Conservation (phyloP, 2,888 invertebrate genomes). For the Dexiosoma caninum region DNA sequence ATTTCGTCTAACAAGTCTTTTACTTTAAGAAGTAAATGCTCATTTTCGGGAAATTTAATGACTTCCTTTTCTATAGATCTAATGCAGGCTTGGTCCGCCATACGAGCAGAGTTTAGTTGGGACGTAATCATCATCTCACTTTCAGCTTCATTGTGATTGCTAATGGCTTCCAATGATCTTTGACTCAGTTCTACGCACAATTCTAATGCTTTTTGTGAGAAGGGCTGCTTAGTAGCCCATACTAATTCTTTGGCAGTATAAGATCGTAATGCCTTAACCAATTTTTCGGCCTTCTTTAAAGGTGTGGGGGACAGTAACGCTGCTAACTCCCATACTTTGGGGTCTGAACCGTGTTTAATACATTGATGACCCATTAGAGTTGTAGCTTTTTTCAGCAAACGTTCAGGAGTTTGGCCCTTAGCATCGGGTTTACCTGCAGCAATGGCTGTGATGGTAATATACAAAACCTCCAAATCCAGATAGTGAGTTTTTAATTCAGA, state of each 20-base stretch:
- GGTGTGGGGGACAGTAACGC: conserved; percentile 82
- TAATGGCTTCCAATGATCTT: conserved; percentile 79
- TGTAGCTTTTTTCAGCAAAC: conserved; percentile 73
- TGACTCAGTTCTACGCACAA: conserved; percentile 81
- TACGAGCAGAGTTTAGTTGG: conserved; percentile 80
- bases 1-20: conserved; percentile 71
- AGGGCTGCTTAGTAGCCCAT: conserved; percentile 81
- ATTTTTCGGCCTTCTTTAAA: conserved; percentile 82
- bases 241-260: conserved; percentile 81
- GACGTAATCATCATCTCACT: conserved; percentile 79
- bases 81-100: conserved; percentile 81
- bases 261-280: conserved; percentile 87
- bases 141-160: conserved; percentile 78
- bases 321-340: conserved; percentile 89
- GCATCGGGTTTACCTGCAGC: conserved; percentile 82
- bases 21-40: conserved; percentile 76
- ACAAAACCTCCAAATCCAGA: conserved; percentile 86
- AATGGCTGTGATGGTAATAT: conserved; percentile 85
- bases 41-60: conserved; percentile 79
- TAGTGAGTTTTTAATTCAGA: conserved; percentile 91
- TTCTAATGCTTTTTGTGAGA: conserved; percentile 82
- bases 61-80: conserved; percentile 77
- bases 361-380: conserved; percentile 75
- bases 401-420: conserved; percentile 79
- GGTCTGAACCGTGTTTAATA: conserved; percentile 81